phyloP scores from a whole-genome alignment of 2,113 vertebrate species.

The Bos javanicus region DNA sequence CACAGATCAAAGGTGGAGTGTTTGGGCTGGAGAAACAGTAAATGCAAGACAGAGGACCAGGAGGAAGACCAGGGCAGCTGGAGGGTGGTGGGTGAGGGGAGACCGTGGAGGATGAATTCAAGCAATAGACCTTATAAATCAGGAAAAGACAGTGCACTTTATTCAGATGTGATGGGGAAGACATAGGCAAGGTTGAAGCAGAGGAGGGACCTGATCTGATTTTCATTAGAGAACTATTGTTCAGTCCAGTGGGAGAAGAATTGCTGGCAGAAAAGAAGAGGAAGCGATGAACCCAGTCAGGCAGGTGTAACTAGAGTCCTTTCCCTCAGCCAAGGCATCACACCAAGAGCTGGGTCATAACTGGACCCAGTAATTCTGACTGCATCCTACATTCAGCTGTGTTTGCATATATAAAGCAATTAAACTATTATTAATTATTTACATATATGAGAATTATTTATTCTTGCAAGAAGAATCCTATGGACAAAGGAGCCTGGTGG shows the following conservation, averaged over 20 bases:
- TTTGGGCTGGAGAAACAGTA: not conserved
- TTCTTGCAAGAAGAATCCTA: not conserved
- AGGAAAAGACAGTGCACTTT: not conserved
- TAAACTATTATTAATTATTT: not conserved
- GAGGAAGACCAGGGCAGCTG: too few species aligned
- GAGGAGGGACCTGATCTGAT: rapidly evolving
- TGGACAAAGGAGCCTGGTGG: not conserved
- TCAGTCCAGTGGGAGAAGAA: not conserved
- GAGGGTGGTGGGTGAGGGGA: rapidly evolving
- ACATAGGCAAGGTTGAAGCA: not conserved
- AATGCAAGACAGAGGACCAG: rapidly evolving
- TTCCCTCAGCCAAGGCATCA: too few species aligned
- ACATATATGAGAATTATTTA: not conserved
- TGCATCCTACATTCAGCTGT: not conserved
- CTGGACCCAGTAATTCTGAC: not conserved
- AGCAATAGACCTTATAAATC: not conserved
- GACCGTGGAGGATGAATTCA: rapidly evolving
- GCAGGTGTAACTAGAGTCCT: not conserved
- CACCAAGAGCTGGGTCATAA: not conserved
- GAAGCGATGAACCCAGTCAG: not conserved
- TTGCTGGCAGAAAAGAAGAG: not conserved
- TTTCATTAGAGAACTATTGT: not conserved
- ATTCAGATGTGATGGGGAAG: not conserved
- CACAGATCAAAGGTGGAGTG: not conserved
- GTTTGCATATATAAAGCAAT: not conserved